phyloP scores from a whole-genome alignment of 1,140 invertebrate species.

The Heliconius eleuchia region DNA sequence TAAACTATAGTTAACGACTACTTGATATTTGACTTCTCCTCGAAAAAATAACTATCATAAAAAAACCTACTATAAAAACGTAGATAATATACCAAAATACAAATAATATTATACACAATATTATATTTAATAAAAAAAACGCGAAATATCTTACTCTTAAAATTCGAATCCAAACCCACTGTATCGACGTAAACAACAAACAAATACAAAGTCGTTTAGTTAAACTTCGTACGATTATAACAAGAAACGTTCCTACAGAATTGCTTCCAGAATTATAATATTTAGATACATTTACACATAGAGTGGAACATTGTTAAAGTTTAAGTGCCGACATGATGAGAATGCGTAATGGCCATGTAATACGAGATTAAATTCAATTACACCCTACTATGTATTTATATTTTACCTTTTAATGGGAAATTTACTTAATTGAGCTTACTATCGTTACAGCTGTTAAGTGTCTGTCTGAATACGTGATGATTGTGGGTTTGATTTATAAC shows the following conservation, averaged over 20 bases:
- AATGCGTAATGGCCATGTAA: not conserved
- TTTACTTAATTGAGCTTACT: not conserved
- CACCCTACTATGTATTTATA: not conserved
- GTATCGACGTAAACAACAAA: too few species aligned
- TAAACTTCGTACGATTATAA: not conserved
- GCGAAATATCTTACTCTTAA: too few species aligned
- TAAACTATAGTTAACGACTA: too few species aligned
- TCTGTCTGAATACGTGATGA: not conserved
- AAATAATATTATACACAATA: too few species aligned
- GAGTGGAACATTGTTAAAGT: not conserved
- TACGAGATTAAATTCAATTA: slow-evolving; percentile 6
- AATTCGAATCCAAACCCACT: too few species aligned
- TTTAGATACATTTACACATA: not conserved
- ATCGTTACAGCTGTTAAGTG: not conserved
- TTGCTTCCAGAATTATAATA: not conserved
- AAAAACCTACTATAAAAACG: too few species aligned
- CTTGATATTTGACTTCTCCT: too few species aligned
- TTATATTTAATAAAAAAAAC: too few species aligned
- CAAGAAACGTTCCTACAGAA: not conserved
- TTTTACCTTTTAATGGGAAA: not conserved
- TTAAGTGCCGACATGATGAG: slow-evolving; percentile 10
- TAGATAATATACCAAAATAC: too few species aligned
- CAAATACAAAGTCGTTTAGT: not conserved
- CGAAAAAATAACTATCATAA: too few species aligned
- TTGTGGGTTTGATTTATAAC: not conserved